phyloP scores from a whole-genome alignment of 2,113 vertebrate genomes.

The Perccottus glenii region DNA sequence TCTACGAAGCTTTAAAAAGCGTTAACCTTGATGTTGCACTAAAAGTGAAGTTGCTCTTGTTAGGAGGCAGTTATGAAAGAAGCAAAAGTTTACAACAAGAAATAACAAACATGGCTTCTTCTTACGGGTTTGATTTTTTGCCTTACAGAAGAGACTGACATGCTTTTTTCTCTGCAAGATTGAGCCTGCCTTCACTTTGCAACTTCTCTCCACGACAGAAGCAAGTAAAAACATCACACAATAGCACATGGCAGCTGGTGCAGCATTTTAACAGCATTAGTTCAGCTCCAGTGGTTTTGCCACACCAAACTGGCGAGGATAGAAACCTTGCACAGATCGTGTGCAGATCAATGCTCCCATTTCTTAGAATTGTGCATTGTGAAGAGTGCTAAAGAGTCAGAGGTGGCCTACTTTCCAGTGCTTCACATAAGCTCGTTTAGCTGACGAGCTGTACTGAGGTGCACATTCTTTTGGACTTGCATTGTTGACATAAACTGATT shows the following conservation, averaged over 20 bases:
- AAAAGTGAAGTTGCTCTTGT: slow-evolving; percentile 17
- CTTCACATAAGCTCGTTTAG: slow-evolving; percentile 46
- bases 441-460: slow-evolving; percentile 40
- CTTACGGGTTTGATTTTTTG: slow-evolving; percentile 10
- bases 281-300: slow-evolving; percentile 63
- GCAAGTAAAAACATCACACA: slow-evolving; percentile 45
- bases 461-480: slow-evolving; percentile 25
- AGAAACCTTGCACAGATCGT: slow-evolving; percentile 57
- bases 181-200: slow-evolving; percentile 15
- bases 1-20: slow-evolving; percentile 19
- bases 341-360: slow-evolving; percentile 55
- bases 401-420: slow-evolving; percentile 57
- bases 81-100: neutral
- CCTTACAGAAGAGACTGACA: neutral
- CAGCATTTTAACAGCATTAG: slow-evolving; percentile 66
- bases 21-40: slow-evolving; percentile 14
- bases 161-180: slow-evolving; percentile 8
- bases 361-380: slow-evolving; percentile 52
- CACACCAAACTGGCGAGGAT: slow-evolving; percentile 54
- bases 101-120: slow-evolving; percentile 4
- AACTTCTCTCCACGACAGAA: slow-evolving; percentile 15
- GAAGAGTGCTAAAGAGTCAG: slow-evolving; percentile 30
- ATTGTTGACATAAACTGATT: slow-evolving; percentile 37
- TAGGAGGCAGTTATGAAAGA: neutral
- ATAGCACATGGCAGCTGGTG: slow-evolving; percentile 41